Evolutionary conservation across 2,113 vertebrate species (phyloP).

Genomic region (Bos javanicus): DNA sequence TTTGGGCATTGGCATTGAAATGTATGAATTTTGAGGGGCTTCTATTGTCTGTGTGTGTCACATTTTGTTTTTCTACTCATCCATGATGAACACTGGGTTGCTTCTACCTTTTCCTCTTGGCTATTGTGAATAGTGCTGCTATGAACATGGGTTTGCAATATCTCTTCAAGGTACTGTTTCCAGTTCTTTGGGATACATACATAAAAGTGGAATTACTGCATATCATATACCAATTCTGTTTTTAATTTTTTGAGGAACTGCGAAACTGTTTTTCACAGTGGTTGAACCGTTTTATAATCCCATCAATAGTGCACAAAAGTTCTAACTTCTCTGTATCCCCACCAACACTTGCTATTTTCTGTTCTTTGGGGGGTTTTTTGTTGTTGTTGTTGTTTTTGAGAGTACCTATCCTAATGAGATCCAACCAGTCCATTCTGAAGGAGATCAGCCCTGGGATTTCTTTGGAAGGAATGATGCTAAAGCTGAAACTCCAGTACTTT

Average conservation of each 20-base stretch:
- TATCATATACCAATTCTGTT: not conserved
- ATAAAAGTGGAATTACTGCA: not conserved
- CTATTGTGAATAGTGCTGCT: not conserved
- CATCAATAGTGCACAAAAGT: not conserved
- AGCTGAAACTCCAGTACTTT: too few species aligned
- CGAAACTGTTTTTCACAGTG: not conserved
- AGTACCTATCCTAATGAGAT: not conserved
- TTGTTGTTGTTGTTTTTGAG: not conserved
- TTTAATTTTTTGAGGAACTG: not conserved
- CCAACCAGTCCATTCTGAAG: too few species aligned
- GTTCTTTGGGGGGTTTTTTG: not conserved
- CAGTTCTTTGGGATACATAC: not conserved
- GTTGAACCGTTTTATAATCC: not conserved
- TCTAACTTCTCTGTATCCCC: not conserved
- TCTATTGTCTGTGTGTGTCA: not conserved
- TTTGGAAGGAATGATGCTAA: too few species aligned
- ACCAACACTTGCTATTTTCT: not conserved
- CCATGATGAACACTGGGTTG: not conserved
- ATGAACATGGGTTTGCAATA: not conserved
- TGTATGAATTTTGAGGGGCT: not conserved
- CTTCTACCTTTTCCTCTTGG: not conserved
- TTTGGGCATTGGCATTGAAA: not conserved
- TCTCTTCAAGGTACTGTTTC: not conserved
- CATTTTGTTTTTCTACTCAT: not conserved
- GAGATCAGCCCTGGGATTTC: too few species aligned